Conservation (phyloP, 2,797 vertebrate species). For the Naso thynnoides region DNA sequence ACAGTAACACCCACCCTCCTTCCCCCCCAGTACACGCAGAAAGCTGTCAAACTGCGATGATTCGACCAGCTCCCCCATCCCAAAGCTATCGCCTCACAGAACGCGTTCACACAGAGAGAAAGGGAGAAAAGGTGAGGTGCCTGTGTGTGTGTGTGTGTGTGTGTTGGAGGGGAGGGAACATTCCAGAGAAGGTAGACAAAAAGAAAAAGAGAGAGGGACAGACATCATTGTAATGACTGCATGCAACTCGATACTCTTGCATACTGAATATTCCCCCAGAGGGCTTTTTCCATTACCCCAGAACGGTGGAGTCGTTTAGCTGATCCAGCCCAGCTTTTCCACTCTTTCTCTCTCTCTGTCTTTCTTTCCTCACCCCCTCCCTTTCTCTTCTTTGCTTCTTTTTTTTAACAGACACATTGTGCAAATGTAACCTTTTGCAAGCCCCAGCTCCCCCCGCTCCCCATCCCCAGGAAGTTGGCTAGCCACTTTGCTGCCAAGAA, state of each 20-base stretch:
- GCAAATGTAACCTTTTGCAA: slow-evolving; percentile 95
- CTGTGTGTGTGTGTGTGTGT: slow-evolving; percentile 38
- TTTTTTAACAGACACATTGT: slow-evolving; percentile 90
- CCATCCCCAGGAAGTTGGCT: slow-evolving; percentile 87
- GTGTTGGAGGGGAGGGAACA: slow-evolving; percentile 40
- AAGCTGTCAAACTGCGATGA: slow-evolving; percentile 57
- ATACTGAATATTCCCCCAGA: slow-evolving; percentile 86
- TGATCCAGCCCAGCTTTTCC: slow-evolving; percentile 75
- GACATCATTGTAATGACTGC: slow-evolving; percentile 83
- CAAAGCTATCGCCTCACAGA: slow-evolving; percentile 74
- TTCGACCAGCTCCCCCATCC: slow-evolving; percentile 61
- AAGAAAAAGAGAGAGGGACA: slow-evolving; percentile 62
- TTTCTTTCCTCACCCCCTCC: not conserved
- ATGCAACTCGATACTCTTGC: slow-evolving; percentile 88
- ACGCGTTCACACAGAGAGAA: slow-evolving; percentile 57
- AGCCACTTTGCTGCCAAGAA: slow-evolving; percentile 89
- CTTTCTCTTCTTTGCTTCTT: slow-evolving; percentile 27
- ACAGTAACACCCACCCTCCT: slow-evolving; percentile 21
- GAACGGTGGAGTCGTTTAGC: slow-evolving; percentile 83
- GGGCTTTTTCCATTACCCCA: slow-evolving; percentile 91
- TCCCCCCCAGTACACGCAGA: slow-evolving; percentile 24
- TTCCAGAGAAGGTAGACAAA: slow-evolving; percentile 66
- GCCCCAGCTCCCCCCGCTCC: slow-evolving; percentile 80
- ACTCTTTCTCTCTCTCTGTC: slow-evolving; percentile 44
- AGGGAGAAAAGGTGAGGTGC: slow-evolving; percentile 23